phyloP scores from a whole-genome alignment of 2,888 invertebrate genomes.

The Seira sanloemensis region DNA sequence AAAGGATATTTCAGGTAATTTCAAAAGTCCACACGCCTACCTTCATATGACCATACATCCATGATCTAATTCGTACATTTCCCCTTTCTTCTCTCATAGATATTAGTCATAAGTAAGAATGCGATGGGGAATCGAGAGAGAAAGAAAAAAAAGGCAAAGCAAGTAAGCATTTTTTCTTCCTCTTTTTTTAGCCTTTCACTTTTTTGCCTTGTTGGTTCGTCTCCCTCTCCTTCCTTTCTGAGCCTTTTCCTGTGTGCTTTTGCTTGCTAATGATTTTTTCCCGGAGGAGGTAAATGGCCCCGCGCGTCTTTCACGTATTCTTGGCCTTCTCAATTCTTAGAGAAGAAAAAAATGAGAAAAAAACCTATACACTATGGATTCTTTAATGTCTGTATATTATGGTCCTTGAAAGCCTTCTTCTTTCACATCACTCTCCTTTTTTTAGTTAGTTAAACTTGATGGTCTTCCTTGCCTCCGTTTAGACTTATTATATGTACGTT shows the following conservation, averaged over 20 bases:
- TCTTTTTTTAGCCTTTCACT: conserved; percentile 5
- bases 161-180: conserved; percentile 19
- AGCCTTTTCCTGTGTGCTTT: background rate
- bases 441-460: conserved; percentile 36
- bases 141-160: conserved; percentile 9
- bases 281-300: conserved; percentile 64
- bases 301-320: conserved; percentile 35
- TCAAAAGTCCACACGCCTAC: background rate
- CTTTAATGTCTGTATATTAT: background rate
- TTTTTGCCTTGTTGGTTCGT: conserved; percentile 1
- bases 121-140: background rate
- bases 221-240: conserved; percentile 19
- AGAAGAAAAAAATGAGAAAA: background rate
- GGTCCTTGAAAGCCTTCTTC: conserved; percentile 27
- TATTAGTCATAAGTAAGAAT: conserved; percentile 31
- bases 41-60: conserved; percentile 1
- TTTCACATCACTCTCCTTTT: background rate
- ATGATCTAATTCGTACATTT: conserved; percentile 24
- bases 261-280: conserved; percentile 62
- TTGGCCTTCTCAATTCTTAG: background rate
- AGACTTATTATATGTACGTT: background rate
- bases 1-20: background rate
- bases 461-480: conserved; percentile 24
- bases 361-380: background rate
- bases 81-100: conserved; percentile 11